Base-by-base conservation (phyloP, 2,888 invertebrate species). In the Hipparchia sbordonii region DNA sequence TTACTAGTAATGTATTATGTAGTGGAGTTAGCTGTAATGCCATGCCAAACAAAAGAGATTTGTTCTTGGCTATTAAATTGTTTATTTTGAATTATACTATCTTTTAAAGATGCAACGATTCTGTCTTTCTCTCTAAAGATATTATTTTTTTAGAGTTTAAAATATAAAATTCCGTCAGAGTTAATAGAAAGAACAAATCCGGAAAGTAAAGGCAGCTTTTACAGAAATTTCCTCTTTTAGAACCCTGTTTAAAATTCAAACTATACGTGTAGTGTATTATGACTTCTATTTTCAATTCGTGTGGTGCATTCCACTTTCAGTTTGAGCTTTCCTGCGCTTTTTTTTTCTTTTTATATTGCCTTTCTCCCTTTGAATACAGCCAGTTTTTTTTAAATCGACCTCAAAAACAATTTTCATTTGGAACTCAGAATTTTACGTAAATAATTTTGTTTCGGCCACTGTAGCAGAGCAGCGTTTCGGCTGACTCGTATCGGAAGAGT, bases 261-360 rank as follows among this genome's bases (percentile, higher is more conserved):
- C 62, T 46, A n/a, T 13, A 62, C 3, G 46, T 60, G 62, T 62
- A 61, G 61, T 61, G 12, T 45, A 46, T 6, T 51, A 48, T 51
- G 3, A 13, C 48, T 13, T 63, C 23, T 63, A 48, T 63, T 63
- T 63, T 63, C 9, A 51, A 63, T 51, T 63, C 63, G 48, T 48
- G 23, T 48, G 48, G 48, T 48, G 13, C 63, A 51, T 63, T 51
- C 63, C 48, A 63, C 13, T 63, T 63, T 63, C 13, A 51, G 48
- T 63, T 63, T 63, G 48, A 23, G 63, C 48, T 63, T 9, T 9
- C 9, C 63, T 23, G 10, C 13, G 10, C 48, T 63, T 48, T 63
- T 61, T 13, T 62, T 61, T 63, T 48, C 13, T 48, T 62, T 48
- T 62, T 48, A 8, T 2, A 23, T 51, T 63, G 9, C 48, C 8